Conservation (phyloP, 53 echinoderm and acorn worm genomes). For the Arbacia lixula region DNA sequence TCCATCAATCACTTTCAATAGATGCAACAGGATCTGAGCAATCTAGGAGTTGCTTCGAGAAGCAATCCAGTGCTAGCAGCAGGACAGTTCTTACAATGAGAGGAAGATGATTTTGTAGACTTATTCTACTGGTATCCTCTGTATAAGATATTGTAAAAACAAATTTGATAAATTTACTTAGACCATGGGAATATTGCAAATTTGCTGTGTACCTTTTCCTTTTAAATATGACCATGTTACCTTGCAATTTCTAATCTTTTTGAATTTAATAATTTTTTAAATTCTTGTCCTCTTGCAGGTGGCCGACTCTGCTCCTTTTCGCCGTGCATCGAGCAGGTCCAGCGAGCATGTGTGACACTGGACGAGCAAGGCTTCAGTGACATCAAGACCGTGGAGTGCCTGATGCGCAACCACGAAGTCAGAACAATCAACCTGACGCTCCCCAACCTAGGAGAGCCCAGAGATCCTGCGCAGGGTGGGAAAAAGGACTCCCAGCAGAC, state of each 20-base stretch:
- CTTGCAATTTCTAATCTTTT: neutral
- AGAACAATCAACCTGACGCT: conserved; percentile 69
- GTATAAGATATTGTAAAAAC: too few species aligned
- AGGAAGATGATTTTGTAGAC: too few species aligned
- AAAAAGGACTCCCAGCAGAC: neutral
- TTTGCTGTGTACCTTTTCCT: too few species aligned
- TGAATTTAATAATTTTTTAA: neutral
- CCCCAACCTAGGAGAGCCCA: conserved; percentile 69
- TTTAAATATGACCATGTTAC: too few species aligned
- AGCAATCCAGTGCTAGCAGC: too few species aligned
- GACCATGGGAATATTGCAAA: too few species aligned
- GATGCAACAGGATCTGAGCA: too few species aligned
- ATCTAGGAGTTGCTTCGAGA: too few species aligned
- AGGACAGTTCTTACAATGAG: too few species aligned
- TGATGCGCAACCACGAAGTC: conserved; percentile 76
- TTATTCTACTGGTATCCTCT: too few species aligned
- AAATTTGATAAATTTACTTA: too few species aligned
- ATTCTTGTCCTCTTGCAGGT: conserved; percentile 67
- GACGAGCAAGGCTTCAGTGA: conserved; percentile 74
- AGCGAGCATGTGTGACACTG: conserved; percentile 75
- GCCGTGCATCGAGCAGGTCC: conserved; percentile 98
- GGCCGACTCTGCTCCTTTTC: conserved; percentile 94
- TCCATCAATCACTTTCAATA: too few species aligned
- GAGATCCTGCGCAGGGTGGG: neutral
- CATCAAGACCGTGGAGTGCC: conserved; percentile 79